Evolutionary conservation across 2,888 invertebrate species (phyloP).

Genomic region (Synergus umbraculus): DNA sequence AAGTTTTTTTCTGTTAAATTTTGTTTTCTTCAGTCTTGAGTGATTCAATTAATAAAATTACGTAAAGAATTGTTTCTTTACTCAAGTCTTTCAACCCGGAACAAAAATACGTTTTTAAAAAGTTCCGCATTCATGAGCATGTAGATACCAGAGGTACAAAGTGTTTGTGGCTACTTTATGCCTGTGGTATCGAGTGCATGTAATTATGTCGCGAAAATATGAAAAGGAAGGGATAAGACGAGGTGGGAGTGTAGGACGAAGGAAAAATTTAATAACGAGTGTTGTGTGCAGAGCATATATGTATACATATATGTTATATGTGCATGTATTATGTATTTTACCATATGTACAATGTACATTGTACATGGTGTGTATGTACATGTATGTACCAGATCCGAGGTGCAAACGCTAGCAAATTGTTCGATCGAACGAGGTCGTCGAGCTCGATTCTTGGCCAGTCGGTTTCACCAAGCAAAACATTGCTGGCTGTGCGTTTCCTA

Average conservation of each 20-base stretch:
- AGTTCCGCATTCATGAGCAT: conserved; percentile 21
- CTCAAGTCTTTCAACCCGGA: conserved; percentile 1
- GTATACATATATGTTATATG: background rate
- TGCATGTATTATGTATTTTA: background rate
- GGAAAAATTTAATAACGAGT: background rate
- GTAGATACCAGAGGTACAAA: background rate
- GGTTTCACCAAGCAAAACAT: conserved; percentile 46
- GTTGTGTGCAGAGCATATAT: background rate
- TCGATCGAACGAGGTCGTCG: conserved; percentile 54
- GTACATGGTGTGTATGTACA: background rate
- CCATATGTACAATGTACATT: too few relatives aligned
- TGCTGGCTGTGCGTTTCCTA: conserved; percentile 27
- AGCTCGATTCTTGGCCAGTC: conserved; percentile 44
- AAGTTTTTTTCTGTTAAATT: background rate
- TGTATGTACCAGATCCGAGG: conserved; percentile 46
- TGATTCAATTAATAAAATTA: background rate
- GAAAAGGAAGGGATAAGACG: background rate
- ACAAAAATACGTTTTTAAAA: background rate
- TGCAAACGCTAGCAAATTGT: conserved; percentile 51
- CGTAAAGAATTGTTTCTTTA: background rate
- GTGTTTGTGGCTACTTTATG: conserved; percentile 13
- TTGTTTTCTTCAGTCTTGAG: background rate
- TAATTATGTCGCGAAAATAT: background rate
- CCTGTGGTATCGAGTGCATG: background rate
- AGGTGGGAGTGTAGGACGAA: background rate